Conservation (phyloP, 2,113 vertebrate genomes). For the Hippocampus abdominalis region DNA sequence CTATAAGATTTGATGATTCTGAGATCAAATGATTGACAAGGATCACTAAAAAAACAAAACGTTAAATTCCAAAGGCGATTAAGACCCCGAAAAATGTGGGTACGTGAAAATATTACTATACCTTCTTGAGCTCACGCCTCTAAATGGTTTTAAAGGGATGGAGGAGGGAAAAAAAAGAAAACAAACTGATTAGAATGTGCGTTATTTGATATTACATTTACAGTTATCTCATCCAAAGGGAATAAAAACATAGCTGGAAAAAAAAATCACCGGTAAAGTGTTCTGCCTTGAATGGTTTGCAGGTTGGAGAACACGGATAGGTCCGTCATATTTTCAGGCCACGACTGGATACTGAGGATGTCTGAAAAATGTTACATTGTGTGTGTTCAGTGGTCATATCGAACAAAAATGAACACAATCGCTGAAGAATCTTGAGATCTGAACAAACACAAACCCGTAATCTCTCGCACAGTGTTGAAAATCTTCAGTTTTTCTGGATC, state of each 20-base stretch:
- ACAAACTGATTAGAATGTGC: slow-evolving; percentile 15
- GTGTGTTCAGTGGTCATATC: slow-evolving; percentile 2
- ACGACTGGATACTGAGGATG: slow-evolving; percentile 86
- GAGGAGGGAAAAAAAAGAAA: slow-evolving; percentile 20
- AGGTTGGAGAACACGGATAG: slow-evolving; percentile 94
- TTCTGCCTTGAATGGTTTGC: slow-evolving; percentile 84
- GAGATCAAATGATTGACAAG: not conserved
- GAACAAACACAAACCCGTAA: slow-evolving; percentile 74
- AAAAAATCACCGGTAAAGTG: slow-evolving; percentile 77
- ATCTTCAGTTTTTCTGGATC: slow-evolving; percentile 87
- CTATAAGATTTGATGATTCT: not conserved
- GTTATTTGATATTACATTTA: not conserved
- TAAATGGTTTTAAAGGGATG: slow-evolving; percentile 29
- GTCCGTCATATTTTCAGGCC: slow-evolving; percentile 86
- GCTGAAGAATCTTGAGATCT: not conserved
- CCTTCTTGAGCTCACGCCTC: slow-evolving; percentile 62
- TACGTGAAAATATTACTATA: slow-evolving; percentile 44
- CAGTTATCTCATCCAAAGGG: not conserved
- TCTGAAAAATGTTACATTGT: slow-evolving; percentile 63
- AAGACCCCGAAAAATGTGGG: not conserved
- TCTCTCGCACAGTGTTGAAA: slow-evolving; percentile 86
- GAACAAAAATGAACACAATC: not conserved
- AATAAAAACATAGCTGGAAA: slow-evolving; percentile 7
- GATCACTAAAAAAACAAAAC: not conserved
- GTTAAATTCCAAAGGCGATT: not conserved